Evolutionary conservation across 2,797 vertebrate species (phyloP).

Genomic region (Semaprochilodus insignis): DNA sequence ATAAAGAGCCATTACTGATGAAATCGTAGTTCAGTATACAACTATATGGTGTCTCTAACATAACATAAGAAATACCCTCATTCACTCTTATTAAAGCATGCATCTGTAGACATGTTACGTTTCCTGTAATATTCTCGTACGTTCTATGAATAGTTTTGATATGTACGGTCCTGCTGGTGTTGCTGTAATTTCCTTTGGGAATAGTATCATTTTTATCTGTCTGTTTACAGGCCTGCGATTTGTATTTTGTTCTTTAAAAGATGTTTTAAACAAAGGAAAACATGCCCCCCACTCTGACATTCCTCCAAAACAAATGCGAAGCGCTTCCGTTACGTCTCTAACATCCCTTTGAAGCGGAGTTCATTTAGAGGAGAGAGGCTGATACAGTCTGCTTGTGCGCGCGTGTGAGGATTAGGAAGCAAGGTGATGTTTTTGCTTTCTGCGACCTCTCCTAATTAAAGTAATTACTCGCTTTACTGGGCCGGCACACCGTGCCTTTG

Average conservation of each 20-base stretch:
- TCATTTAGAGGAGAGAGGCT: slow-evolving; percentile 34
- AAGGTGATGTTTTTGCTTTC: slow-evolving; percentile 62
- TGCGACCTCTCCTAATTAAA: slow-evolving; percentile 60
- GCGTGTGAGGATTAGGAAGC: slow-evolving; percentile 47
- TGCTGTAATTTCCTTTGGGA: background rate
- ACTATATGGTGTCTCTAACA: too few species aligned
- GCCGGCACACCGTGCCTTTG: slow-evolving; percentile 48
- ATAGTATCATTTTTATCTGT: background rate
- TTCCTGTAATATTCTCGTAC: too few species aligned
- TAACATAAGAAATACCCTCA: too few species aligned
- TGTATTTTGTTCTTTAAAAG: slow-evolving; percentile 5
- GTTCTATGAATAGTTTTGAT: background rate
- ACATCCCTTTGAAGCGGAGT: slow-evolving; percentile 12
- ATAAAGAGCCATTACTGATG: too few species aligned
- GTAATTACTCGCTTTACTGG: slow-evolving; percentile 65
- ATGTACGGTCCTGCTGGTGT: background rate
- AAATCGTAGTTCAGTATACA: too few species aligned
- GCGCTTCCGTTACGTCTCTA: background rate
- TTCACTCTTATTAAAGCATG: background rate
- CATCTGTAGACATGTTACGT: too few species aligned
- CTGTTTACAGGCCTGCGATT: slow-evolving; percentile 7
- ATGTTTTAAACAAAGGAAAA: slow-evolving; percentile 20
- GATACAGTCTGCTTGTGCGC: slow-evolving; percentile 34
- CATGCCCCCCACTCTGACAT: background rate
- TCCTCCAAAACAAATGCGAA: background rate